Evolutionary conservation across 1,140 invertebrate genomes (phyloP).

Genomic region (Eciton burchellii): DNA sequence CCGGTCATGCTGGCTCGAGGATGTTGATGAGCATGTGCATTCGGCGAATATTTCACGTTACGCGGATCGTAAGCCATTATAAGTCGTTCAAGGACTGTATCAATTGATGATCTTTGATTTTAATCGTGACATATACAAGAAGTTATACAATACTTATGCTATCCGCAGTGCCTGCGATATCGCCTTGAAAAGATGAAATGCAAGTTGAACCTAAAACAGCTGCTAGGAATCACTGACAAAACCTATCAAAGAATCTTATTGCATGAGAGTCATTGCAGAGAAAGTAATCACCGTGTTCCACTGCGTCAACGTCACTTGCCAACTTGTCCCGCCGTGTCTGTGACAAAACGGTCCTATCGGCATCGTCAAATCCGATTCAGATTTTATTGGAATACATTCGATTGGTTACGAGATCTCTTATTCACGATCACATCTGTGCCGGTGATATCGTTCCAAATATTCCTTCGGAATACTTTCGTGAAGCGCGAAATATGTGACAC

Average conservation of each 20-base stretch:
- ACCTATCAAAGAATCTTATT: slow-evolving; percentile 8
- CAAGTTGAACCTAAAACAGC: background rate
- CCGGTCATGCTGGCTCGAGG: slow-evolving; percentile 70
- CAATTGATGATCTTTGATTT: background rate
- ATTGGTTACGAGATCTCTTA: background rate
- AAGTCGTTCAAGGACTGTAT: background rate
- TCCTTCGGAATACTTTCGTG: background rate
- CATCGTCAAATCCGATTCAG: background rate
- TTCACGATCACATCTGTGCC: background rate
- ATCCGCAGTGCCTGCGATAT: background rate
- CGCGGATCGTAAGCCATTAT: slow-evolving; percentile 80
- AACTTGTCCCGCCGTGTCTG: background rate
- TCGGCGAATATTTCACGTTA: slow-evolving; percentile 78
- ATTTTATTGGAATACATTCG: background rate
- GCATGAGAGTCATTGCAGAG: background rate
- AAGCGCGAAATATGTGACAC: background rate
- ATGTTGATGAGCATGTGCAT: slow-evolving; percentile 72
- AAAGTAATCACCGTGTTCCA: background rate
- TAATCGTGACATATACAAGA: background rate
- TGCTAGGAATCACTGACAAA: background rate
- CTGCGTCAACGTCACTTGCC: background rate
- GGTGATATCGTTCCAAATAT: too few relatives aligned
- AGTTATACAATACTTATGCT: background rate
- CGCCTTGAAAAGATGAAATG: background rate
- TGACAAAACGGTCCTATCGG: background rate